Evolutionary conservation across 2,113 vertebrate genomes (phyloP).

Genomic region (Megalops atlanticus): DNA sequence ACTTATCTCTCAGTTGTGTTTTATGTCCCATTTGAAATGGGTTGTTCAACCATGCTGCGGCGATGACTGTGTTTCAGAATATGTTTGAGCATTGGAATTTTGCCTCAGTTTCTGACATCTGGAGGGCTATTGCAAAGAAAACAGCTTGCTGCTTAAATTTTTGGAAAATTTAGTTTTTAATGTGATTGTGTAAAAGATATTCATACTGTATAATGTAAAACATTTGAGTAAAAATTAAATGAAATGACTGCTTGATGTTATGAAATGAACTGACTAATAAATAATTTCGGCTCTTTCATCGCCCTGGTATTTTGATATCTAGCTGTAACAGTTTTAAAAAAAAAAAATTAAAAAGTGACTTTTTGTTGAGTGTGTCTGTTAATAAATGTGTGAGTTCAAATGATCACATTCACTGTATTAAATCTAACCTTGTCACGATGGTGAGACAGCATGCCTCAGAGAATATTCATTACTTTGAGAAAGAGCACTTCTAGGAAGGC

Average conservation of each 20-base stretch:
- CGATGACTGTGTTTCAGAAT: background rate
- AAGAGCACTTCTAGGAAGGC: background rate
- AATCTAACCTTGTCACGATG: background rate
- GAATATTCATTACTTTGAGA: background rate
- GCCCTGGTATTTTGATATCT: background rate
- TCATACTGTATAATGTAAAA: background rate
- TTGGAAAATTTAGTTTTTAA: too few species aligned
- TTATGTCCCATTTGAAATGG: background rate
- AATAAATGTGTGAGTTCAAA: background rate
- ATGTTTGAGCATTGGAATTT: background rate
- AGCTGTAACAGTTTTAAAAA: background rate
- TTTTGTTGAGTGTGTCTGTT: background rate
- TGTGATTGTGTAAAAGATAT: background rate
- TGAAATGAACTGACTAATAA: too few species aligned
- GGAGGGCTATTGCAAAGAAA: too few species aligned
- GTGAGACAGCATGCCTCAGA: background rate
- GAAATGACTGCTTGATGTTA: background rate
- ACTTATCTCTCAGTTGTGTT: background rate
- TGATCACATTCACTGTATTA: background rate
- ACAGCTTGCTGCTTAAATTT: too few species aligned
- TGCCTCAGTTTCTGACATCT: background rate
- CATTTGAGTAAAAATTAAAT: background rate
- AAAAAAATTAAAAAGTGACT: background rate
- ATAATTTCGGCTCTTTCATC: background rate
- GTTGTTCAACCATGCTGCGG: background rate